phyloP scores from a whole-genome alignment of 2,888 invertebrate genomes.

The Linyphia triangularis region DNA sequence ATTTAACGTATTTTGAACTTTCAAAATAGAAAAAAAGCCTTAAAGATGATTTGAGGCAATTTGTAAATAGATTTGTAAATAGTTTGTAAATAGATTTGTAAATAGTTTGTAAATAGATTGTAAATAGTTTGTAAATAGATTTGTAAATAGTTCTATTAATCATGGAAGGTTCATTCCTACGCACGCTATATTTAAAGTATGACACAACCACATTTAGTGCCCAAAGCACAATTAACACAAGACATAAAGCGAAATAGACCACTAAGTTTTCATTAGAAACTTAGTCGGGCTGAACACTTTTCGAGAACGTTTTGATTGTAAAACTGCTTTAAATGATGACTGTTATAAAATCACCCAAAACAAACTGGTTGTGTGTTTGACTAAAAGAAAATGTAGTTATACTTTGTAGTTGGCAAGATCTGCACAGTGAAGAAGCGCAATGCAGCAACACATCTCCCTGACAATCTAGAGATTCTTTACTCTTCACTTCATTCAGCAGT shows the following conservation, averaged over 20 bases:
- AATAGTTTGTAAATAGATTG: too few species aligned
- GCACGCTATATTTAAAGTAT: slow-evolving; percentile 28
- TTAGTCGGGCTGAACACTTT: slow-evolving; percentile 71
- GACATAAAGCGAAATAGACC: neutral
- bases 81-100: too few species aligned
- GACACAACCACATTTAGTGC: neutral
- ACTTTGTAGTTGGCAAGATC: slow-evolving; percentile 61
- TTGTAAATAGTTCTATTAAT: neutral
- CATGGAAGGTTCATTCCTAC: neutral
- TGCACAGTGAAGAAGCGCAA: slow-evolving; percentile 11
- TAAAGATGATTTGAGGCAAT: neutral
- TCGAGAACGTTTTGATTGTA: slow-evolving; percentile 70
- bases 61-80: slow-evolving; percentile 49
- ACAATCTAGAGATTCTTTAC: slow-evolving; percentile 51
- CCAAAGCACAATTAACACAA: neutral
- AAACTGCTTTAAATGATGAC: neutral
- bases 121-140: too few species aligned
- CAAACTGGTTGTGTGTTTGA: slow-evolving; percentile 59
- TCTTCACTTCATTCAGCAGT: slow-evolving; percentile 27
- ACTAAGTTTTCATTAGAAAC: slow-evolving; percentile 71
- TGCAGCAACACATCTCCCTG: slow-evolving; percentile 22
- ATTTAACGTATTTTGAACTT: slow-evolving; percentile 8
- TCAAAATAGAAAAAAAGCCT: slow-evolving; percentile 14
- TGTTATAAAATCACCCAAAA: slow-evolving; percentile 69
- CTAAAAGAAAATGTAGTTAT: slow-evolving; percentile 32